A percentile compares a stretch with the other conserved stretches of the same genome.
These are phyloP conservation scores for Prionace glauca DNA, from an alignment of 2,797 vertebrate species.

Conservation along the genomic window DNA sequence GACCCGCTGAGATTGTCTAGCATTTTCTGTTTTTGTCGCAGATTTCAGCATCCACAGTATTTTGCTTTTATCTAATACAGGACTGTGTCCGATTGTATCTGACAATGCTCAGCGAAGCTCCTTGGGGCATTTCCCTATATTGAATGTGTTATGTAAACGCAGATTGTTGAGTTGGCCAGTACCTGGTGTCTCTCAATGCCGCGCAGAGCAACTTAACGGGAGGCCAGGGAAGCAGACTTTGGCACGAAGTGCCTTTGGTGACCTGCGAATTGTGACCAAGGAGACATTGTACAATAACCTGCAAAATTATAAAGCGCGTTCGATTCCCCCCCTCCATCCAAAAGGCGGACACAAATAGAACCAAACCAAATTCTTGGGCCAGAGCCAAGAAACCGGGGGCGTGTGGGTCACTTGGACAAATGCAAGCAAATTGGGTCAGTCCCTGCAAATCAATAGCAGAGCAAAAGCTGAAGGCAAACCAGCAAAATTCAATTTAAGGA, in stretches of 20 bases:
- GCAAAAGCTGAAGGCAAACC: background rate
- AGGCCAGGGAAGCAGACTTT: background rate
- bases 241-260: background rate
- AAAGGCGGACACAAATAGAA: background rate
- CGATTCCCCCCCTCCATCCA: background rate
- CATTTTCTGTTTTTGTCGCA: too few relatives aligned
- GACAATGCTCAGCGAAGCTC: background rate
- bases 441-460: background rate
- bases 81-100: background rate
- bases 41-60: too few relatives aligned
- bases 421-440: slow-evolving; percentile 8
- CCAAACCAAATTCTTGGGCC: slow-evolving; percentile 10
- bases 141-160: background rate
- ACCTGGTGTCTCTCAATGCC: background rate
- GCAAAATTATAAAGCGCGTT: background rate
- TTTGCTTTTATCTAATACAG: too few relatives aligned
- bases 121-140: background rate
- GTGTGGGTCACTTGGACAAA: background rate
- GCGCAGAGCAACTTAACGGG: background rate
- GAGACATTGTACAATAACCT: background rate
- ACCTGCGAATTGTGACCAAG: background rate
- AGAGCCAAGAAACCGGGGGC: background rate
- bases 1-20: too few relatives aligned
- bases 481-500: slow-evolving; percentile 27
- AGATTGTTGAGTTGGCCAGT: background rate